These are phyloP conservation scores for Acrocephalus scirpaceus DNA, from an alignment of 2,797 vertebrate genomes.

Conservation along the genomic window DNA sequence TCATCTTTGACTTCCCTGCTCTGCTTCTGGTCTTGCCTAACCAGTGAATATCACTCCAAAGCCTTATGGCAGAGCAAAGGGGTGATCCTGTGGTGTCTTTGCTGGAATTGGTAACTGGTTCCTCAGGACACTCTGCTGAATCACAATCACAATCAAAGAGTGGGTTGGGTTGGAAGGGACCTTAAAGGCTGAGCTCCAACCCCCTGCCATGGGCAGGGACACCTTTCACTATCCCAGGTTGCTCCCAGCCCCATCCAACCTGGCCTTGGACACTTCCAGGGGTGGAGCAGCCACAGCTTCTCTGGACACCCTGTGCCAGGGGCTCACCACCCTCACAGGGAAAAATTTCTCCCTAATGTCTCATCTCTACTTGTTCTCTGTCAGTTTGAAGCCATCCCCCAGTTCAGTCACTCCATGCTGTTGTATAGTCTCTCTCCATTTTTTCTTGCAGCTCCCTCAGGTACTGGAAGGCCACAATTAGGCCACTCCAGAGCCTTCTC, in stretches of 20 bases:
- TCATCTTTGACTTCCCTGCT: not conserved
- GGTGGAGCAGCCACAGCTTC: not conserved
- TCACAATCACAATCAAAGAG: not conserved
- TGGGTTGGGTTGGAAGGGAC: not conserved
- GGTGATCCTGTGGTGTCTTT: not conserved
- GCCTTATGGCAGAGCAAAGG: not conserved
- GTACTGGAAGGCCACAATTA: not conserved
- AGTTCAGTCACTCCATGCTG: not conserved
- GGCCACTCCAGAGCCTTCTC: not conserved
- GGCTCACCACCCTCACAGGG: not conserved
- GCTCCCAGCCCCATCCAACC: accelerated
- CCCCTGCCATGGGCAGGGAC: not conserved
- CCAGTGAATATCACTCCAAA: not conserved
- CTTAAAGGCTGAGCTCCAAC: not conserved
- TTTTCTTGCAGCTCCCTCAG: not conserved
- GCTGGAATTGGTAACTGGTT: not conserved
- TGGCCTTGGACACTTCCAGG: not conserved
- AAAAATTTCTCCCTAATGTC: not conserved
- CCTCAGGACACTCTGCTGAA: not conserved
- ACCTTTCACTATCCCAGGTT: not conserved
- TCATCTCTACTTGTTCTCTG: no score
- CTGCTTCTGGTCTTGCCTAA: not conserved
- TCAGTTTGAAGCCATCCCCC: not conserved
- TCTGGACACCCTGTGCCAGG: not conserved
- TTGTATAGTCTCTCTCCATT: not conserved